Base-by-base conservation (phyloP, 2,113 vertebrate species). In the Dasyprocta punctata region DNA sequence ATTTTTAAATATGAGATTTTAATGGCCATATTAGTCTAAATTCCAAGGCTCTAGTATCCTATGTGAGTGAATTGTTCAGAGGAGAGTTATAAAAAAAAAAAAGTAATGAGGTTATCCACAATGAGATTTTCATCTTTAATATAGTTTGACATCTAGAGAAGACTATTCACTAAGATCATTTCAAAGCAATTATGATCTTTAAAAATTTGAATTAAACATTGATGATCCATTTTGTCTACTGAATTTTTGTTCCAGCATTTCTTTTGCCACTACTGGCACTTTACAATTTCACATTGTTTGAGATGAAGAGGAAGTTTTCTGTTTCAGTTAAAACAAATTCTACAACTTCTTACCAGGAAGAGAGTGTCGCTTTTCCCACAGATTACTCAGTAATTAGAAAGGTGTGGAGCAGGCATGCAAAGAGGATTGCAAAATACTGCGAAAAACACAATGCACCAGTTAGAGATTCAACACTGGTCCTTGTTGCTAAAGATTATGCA, bases 281-380 rank as follows among this genome's bases (percentile, higher is more conserved):
- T 87, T 30, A 61, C 5, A 86, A 24, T 69, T 86, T 95, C 38
- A 54, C 63, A 49, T 67, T 92, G 61, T 87, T 83, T 77, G 49
- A 92, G 95, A 92, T 30, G 47, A 95, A 86, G 85, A 96, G 81
- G 77, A 98, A 93, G 86, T 94, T 95, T 54, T 86, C 38, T 11
- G 3, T 93, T 97, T 93, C 71, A 17, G 47, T 63, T 61, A 82
- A 95, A 92, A 90, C 94, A 96, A 83, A 90, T 95, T 90, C 75
- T 88, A 78, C 38, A 82, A 26, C 58, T 30, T 77, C 52, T 92
- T 71, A 86, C 86, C 65, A 78, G 90, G 88, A 81, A 95, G 86
- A 73, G 19, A 41, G 26, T 54, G 61, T 52, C 87, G 63, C 75
- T 82, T 96, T 94, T 65, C 16, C 71, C 60, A 60, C 73, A 89